phyloP scores from a whole-genome alignment of 2,113 vertebrate genomes.

The Acanthochromis polyacanthus region DNA sequence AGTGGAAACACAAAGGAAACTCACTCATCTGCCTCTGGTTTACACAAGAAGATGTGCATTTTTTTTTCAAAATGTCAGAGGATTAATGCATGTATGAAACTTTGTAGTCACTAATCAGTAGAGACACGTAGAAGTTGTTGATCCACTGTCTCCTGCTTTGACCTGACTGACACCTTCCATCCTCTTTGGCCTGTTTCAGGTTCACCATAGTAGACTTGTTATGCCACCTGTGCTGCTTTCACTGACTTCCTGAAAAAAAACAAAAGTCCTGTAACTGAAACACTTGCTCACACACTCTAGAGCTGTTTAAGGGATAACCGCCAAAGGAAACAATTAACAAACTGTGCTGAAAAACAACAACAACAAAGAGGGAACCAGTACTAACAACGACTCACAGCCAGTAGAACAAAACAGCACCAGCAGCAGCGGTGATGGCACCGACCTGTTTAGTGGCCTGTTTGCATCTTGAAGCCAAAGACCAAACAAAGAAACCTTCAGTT shows the following conservation, averaged over 20 bases:
- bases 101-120: constrained; percentile 37
- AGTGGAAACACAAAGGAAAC: background rate
- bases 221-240: constrained; percentile 96
- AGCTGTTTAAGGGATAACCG: constrained; percentile 91
- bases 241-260: constrained; percentile 92
- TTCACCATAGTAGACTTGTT: constrained; percentile 95
- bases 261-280: constrained; percentile 92
- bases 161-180: constrained; percentile 86
- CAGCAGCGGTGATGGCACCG: constrained; percentile 82
- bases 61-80: background rate
- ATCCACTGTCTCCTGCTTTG: constrained; percentile 27
- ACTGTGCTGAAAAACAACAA: constrained; percentile 85
- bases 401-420: constrained; percentile 78
- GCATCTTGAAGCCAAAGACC: constrained; percentile 86
- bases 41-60: background rate
- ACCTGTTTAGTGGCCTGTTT: constrained; percentile 82
- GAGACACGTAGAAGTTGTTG: constrained; percentile 8
- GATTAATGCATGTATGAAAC: constrained; percentile 29
- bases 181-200: constrained; percentile 98
- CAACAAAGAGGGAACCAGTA: constrained; percentile 82
- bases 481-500: constrained; percentile 77
- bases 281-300: constrained; percentile 92
- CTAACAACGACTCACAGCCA: constrained; percentile 88
- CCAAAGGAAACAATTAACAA: constrained; percentile 91
- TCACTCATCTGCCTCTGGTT: background rate